Percentiles rank a stretch among this genome's conserved stretches.
Conservation (phyloP, 2,888 invertebrate genomes). For the Drosophila peninsularis region DNA sequence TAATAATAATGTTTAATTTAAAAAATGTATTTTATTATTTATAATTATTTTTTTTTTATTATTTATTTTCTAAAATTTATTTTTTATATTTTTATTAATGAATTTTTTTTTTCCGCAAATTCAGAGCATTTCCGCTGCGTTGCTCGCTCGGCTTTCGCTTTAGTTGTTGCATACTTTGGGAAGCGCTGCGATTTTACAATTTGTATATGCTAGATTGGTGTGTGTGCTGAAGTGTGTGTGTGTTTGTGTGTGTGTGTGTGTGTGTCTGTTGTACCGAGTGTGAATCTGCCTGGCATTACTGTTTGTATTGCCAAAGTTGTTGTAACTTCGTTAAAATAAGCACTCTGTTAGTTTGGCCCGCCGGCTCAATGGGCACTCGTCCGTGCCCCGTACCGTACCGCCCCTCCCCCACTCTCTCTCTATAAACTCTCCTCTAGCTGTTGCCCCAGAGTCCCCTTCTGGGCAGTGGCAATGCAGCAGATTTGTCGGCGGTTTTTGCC, state of each 20-base stretch:
- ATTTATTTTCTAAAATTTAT: too few species aligned
- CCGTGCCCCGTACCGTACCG: conserved; percentile 25
- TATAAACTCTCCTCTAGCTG: conserved; percentile 5
- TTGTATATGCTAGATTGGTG: conserved; percentile 43
- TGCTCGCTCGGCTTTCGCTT: neutral
- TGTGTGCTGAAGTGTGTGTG: conserved; percentile 25
- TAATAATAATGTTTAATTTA: too few species aligned
- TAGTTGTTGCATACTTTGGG: conserved; percentile 68
- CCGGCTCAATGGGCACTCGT: conserved; percentile 66
- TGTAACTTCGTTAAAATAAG: conserved; percentile 82
- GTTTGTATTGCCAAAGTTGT: conserved; percentile 80
- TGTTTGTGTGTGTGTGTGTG: conserved; percentile 24
- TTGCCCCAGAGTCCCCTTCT: conserved; percentile 21
- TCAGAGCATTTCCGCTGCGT: conserved; percentile 31
- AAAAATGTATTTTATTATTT: too few species aligned
- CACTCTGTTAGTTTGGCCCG: conserved; percentile 77
- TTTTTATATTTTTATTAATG: too few species aligned
- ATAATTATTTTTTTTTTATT: too few species aligned
- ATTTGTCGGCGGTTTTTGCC: conserved; percentile 76
- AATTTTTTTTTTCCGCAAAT: too few species aligned
- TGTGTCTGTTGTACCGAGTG: conserved; percentile 67
- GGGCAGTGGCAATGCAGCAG: conserved; percentile 71
- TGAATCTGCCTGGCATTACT: conserved; percentile 78
- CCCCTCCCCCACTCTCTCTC: neutral
- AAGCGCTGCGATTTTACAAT: conserved; percentile 55